Conservation (phyloP, 2,888 invertebrate genomes). For the Abscondita cerata region DNA sequence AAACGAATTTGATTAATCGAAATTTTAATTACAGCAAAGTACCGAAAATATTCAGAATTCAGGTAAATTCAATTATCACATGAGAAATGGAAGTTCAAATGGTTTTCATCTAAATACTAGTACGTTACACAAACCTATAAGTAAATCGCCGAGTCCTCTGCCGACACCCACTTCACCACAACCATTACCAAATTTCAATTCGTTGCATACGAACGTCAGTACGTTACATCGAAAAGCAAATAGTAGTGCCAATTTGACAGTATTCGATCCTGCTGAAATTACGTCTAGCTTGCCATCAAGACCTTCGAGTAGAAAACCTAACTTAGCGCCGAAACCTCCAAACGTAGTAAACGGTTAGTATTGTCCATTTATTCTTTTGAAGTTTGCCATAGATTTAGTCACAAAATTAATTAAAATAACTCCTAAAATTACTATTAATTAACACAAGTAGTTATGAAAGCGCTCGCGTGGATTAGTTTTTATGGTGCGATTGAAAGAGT, state of each 20-base stretch:
- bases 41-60: conserved; percentile 28
- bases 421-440: too few species aligned
- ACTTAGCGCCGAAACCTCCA: conserved; percentile 85
- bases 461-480: too few species aligned
- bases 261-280: conserved; percentile 44
- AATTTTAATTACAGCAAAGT: conserved; percentile 31
- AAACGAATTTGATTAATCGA: too few species aligned
- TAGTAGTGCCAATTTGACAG: conserved; percentile 54
- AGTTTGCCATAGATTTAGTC: too few species aligned
- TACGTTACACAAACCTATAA: conserved; percentile 17
- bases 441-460: too few species aligned
- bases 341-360: conserved; percentile 56
- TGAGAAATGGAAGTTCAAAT: conserved; percentile 38
- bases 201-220: conserved; percentile 47
- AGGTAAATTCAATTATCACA: conserved; percentile 23
- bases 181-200: conserved; percentile 18
- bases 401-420: too few species aligned
- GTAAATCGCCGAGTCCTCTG: conserved; percentile 14
- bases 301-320: conserved; percentile 75
- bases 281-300: conserved; percentile 50
- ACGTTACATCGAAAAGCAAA: conserved; percentile 56
- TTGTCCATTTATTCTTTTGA: background rate
- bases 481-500: too few species aligned
- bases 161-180: conserved; percentile 23
- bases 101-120: conserved; percentile 36